These are phyloP conservation scores for Eustalomyia histrio DNA, from an alignment of 2,888 invertebrate species.

Conservation along the genomic window DNA sequence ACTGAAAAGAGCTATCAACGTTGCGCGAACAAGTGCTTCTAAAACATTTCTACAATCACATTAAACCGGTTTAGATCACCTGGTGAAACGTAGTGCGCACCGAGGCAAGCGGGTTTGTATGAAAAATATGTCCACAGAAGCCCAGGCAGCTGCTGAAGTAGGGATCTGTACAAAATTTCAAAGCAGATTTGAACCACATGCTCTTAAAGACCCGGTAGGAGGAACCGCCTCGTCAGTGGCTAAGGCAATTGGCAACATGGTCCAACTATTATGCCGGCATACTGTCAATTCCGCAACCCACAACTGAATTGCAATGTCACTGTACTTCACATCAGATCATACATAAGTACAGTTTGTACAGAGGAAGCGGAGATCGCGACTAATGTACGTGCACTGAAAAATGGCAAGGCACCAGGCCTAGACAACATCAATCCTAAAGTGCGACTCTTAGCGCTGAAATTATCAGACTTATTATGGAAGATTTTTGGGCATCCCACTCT, in stretches of 20 bases:
- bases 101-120: background rate
- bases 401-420: conserved; percentile 15
- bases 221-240: background rate
- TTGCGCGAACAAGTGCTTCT: background rate
- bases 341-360: too few species aligned
- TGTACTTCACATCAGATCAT: background rate
- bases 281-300: background rate
- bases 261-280: conserved; percentile 13
- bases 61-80: background rate
- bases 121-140: background rate
- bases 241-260: conserved; percentile 10
- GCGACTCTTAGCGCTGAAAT: conserved; percentile 4
- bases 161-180: background rate
- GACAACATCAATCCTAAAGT: conserved; percentile 16
- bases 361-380: background rate
- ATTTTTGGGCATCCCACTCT: background rate
- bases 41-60: background rate
- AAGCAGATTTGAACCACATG: conserved; percentile 6
- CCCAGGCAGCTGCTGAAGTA: background rate
- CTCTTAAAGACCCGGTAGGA: background rate
- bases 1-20: background rate
- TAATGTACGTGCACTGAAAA: background rate
- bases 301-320: background rate
- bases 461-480: background rate
- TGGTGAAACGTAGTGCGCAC: background rate